Evolutionary conservation across 2,797 vertebrate species (phyloP).

Genomic region (Gymnodraco acuticeps): DNA sequence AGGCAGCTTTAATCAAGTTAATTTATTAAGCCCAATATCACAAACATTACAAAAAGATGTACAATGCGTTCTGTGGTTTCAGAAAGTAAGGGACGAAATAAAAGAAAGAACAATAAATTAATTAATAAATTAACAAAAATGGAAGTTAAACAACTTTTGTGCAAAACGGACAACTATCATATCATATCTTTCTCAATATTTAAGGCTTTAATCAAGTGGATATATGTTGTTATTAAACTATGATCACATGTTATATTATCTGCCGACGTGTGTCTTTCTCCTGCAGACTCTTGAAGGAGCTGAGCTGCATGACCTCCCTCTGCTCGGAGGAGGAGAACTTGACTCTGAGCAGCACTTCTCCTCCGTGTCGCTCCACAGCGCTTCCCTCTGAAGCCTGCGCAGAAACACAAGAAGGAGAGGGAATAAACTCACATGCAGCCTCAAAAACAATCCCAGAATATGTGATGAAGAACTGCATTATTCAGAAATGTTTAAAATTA

Average conservation of each 20-base stretch:
- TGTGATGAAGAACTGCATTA: neutral
- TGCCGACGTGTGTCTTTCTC: neutral
- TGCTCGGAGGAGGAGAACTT: conserved; percentile 57
- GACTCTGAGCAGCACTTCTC: conserved; percentile 75
- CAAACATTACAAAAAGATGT: neutral
- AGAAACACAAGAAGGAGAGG: neutral
- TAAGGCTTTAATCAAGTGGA: neutral
- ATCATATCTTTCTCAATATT: neutral
- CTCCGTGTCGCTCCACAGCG: conserved; percentile 43
- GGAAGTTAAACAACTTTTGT: neutral
- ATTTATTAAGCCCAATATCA: conserved; percentile 3
- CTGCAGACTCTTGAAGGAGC: conserved; percentile 9
- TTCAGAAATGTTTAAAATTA: neutral
- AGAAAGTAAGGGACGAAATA: neutral
- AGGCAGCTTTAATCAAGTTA: neutral
- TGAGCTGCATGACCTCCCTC: conserved; percentile 45
- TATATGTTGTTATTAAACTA: neutral
- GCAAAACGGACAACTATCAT: neutral
- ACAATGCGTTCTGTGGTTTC: neutral
- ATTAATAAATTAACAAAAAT: conserved; percentile 5
- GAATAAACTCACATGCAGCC: neutral
- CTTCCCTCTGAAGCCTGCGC: conserved; percentile 71
- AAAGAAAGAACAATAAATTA: neutral
- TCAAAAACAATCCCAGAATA: neutral
- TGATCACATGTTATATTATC: neutral